phyloP scores from a whole-genome alignment of 2,113 vertebrate species.

The Nematolebias whitei region DNA sequence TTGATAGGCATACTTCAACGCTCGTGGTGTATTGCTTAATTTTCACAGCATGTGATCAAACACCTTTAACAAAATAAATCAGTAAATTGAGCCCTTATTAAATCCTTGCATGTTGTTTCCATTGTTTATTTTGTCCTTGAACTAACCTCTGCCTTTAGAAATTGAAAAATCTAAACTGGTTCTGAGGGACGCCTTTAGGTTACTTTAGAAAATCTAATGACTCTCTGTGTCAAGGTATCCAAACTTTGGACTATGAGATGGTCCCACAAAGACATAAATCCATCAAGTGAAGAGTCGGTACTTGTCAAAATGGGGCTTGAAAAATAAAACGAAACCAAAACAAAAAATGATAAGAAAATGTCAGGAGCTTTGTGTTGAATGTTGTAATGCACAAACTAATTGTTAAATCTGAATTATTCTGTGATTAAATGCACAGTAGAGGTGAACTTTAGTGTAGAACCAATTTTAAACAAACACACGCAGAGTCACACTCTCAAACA shows the following conservation, averaged over 20 bases:
- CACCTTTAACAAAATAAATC: slow-evolving; percentile 31
- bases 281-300: slow-evolving; percentile 25
- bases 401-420: background rate
- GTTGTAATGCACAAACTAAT: background rate
- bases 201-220: slow-evolving; percentile 51
- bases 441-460: background rate
- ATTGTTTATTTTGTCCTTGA: slow-evolving; percentile 53
- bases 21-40: background rate
- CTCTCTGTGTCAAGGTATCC: slow-evolving; percentile 31
- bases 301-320: slow-evolving; percentile 32
- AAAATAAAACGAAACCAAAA: no score
- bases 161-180: slow-evolving; percentile 56
- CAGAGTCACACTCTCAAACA: slow-evolving; percentile 3
- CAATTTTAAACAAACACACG: background rate
- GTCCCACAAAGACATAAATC: slow-evolving; percentile 27
- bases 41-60: slow-evolving; percentile 27
- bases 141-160: slow-evolving; percentile 47
- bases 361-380: slow-evolving; percentile 7
- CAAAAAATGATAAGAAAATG: slow-evolving; percentile 2
- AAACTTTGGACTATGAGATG: slow-evolving; percentile 25
- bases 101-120: slow-evolving; percentile 37
- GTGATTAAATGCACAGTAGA: background rate
- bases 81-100: slow-evolving; percentile 20
- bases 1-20: no score
- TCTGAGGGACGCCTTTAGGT: slow-evolving; percentile 51